Conservation (phyloP, 2,797 vertebrate genomes). For the Muscicapa striata region DNA sequence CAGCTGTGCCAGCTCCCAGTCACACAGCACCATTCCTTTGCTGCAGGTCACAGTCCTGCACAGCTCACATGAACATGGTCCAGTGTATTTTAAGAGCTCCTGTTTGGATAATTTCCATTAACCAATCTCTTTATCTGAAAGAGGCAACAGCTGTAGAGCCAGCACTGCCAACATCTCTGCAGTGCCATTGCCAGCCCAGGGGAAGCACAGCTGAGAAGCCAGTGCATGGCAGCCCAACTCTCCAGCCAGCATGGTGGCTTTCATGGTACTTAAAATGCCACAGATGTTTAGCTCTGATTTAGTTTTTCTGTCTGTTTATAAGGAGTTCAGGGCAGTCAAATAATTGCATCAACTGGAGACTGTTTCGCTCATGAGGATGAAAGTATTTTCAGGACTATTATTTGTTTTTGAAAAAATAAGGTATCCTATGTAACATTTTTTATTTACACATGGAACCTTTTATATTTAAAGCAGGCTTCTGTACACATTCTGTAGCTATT, state of each 20-base stretch:
- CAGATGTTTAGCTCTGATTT: neutral
- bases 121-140: neutral
- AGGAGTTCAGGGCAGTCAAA: neutral
- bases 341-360: neutral
- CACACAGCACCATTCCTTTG: neutral
- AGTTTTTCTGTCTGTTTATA: neutral
- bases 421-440: neutral
- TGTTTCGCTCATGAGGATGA: neutral
- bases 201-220: neutral
- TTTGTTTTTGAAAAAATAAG: neutral
- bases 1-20: neutral
- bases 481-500: neutral
- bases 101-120: neutral
- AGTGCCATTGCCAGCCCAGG: neutral
- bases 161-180: neutral
- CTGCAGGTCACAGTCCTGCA: neutral
- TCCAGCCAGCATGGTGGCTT: neutral
- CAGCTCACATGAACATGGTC: accelerated
- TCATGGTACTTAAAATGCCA: neutral
- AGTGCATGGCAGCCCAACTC: neutral
- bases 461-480: neutral
- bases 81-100: neutral
- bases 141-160: neutral
- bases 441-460: neutral
- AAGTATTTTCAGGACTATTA: neutral